Evolutionary conservation across 30 jellyfish, hydroid and myxozoan species (phyloP).

Genomic region (Hydra vulgaris): DNA sequence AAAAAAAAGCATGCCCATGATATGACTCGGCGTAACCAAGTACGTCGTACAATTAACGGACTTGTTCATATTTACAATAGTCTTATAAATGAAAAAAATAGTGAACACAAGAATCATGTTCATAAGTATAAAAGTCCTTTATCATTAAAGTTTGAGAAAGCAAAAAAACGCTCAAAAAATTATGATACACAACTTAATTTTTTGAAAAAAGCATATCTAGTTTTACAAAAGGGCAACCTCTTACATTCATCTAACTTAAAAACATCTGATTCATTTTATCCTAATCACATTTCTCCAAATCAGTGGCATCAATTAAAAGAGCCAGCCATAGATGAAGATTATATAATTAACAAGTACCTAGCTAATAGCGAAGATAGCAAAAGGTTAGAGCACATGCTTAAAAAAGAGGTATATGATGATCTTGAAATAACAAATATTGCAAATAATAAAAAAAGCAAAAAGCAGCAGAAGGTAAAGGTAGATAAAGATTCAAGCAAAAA

Average conservation of each 20-base stretch:
- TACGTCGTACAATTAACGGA: background rate
- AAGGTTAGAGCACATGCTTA: background rate
- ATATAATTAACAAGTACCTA: background rate
- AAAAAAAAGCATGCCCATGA: background rate
- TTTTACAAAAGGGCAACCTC: background rate
- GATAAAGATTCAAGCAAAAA: background rate
- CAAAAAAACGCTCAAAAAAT: background rate
- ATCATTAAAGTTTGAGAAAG: background rate
- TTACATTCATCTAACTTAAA: background rate
- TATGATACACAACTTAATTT: background rate
- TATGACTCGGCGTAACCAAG: background rate
- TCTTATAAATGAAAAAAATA: background rate
- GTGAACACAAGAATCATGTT: background rate
- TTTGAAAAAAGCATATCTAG: background rate
- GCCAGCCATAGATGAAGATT: background rate
- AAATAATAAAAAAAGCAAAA: background rate
- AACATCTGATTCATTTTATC: background rate
- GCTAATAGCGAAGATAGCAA: background rate
- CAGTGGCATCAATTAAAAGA: background rate
- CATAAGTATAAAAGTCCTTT: background rate
- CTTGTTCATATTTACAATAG: background rate
- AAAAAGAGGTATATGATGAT: background rate
- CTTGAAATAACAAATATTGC: background rate
- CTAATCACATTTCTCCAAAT: background rate
- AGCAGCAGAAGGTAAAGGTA: background rate